Conservation (phyloP, 1,140 invertebrate species). For the Plodia interpunctella region DNA sequence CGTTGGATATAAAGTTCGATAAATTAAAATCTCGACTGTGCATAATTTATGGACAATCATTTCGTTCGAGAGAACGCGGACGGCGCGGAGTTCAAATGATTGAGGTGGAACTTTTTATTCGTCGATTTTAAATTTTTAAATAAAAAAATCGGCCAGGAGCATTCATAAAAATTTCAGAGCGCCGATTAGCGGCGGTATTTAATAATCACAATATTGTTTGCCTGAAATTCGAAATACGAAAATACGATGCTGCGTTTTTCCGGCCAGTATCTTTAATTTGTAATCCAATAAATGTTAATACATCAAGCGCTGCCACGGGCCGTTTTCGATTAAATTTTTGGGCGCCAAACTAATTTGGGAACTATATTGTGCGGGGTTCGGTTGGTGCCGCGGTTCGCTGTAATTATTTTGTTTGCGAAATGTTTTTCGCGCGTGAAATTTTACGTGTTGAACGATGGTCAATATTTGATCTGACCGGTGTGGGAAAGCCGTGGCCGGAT, state of each 20-base stretch:
- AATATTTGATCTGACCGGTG: constrained; percentile 54
- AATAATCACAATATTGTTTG: constrained; percentile 53
- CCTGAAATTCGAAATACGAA: constrained; percentile 28
- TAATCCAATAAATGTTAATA: constrained; percentile 72
- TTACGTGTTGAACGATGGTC: constrained; percentile 61
- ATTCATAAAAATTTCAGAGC: constrained; percentile 56
- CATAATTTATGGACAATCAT: constrained; percentile 58
- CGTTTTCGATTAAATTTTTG: constrained; percentile 63
- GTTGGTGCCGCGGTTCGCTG: constrained; percentile 37
- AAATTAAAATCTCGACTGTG: constrained; percentile 46
- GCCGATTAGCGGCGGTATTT: constrained; percentile 56
- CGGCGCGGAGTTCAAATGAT: constrained; percentile 15
- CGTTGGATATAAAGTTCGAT: constrained; percentile 44
- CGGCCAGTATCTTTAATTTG: constrained; percentile 59
- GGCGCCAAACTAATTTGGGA: constrained; percentile 68
- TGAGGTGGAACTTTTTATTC: constrained; percentile 5
- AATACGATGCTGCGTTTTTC: constrained; percentile 3
- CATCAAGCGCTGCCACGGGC: constrained; percentile 53
- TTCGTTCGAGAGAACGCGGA: constrained; percentile 1
- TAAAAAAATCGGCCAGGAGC: constrained; percentile 32
- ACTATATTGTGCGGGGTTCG: constrained; percentile 39
- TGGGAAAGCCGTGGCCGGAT: constrained; percentile 16
- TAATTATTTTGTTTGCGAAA: constrained; percentile 68
- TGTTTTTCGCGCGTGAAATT: constrained; percentile 63
- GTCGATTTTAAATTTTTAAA: background rate